Evolutionary conservation across 2,888 invertebrate species (phyloP), one percentile per base, ranked within the genome.

Genomic region (Ametastegia equiseti): DNA sequence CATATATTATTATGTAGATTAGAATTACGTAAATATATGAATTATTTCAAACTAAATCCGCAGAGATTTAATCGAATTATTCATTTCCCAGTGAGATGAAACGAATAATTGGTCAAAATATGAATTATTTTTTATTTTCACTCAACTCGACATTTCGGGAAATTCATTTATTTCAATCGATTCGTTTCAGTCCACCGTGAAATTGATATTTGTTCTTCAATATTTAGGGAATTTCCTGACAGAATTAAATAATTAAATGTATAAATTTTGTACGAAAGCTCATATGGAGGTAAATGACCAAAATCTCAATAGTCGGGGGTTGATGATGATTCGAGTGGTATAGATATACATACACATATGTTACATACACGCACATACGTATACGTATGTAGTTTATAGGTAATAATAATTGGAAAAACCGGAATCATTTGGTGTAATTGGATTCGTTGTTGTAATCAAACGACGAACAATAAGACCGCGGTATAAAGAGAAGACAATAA

Each of bases 351-450:
- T n/a, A n/a, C n/a, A n/a, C n/a, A n/a, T n/a, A n/a, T n/a, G n/a
- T n/a, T n/a, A n/a, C n/a, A n/a, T n/a, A n/a, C n/a, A n/a, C n/a
- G n/a, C n/a, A n/a, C n/a, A 33, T 54, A 23, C 11, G 3, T 23
- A 54, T 1, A 7, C 11, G 15, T 33, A 63, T 5, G 1, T 63
- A 33, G n/a, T 63, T 7, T 54, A 15, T 33, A 23, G 19, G 65
- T 67, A 27, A 39, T 15, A 54, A 15, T 39, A 39, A 67, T 67
- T 67, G 39, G 42, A 9, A 67, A 39, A 36, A 67, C 65, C 36
- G 65, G 65, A 67, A 67, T 67, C 27, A 23, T 36, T 39, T 36
- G 39, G 39, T n/a, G 65, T 67, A 67, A 67, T 67, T 67, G 65
- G 36, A 39, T 67, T 67, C 36, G 39, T 67, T 39, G 65, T 39